phyloP scores from a whole-genome alignment of 2,113 vertebrate species.

The Aspiorhynchus laticeps region DNA sequence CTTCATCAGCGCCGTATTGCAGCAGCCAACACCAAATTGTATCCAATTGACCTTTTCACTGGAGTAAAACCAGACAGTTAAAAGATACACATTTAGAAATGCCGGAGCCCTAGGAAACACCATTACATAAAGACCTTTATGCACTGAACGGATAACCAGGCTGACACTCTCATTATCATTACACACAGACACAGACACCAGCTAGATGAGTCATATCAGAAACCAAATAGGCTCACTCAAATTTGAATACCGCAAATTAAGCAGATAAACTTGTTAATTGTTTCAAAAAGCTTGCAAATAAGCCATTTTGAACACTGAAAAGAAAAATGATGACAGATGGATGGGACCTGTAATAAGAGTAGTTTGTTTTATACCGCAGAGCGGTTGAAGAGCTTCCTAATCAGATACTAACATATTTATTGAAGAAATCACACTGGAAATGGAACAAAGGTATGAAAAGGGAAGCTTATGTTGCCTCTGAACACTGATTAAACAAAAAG shows the following conservation, averaged over 20 bases:
- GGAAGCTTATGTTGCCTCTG: not conserved
- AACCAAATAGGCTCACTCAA: conserved; percentile 9
- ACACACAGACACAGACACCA: not conserved
- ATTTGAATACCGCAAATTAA: conserved; percentile 4
- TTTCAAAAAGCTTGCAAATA: conserved; percentile 9
- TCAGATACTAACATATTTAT: not conserved
- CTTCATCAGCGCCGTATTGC: not conserved
- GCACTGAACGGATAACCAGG: not conserved
- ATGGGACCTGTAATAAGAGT: not conserved
- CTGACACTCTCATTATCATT: conserved; percentile 6
- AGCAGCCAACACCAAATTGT: conserved; percentile 10
- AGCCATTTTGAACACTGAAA: not conserved
- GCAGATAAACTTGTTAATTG: not conserved
- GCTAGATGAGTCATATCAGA: conserved; percentile 21
- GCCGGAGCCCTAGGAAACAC: not conserved
- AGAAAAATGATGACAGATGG: not conserved
- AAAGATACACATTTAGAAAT: conserved; percentile 20
- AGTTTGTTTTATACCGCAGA: not conserved
- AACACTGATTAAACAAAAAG: not conserved
- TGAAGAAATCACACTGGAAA: conserved; percentile 1
- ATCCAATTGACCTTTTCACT: conserved; percentile 37
- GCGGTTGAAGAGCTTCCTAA: not conserved
- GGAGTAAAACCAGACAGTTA: conserved; percentile 29
- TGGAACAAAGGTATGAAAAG: not conserved
- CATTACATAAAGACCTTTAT: conserved; percentile 6